Percentiles rank a stretch among this genome's conserved stretches.
These are phyloP conservation scores for Phyllotis vaccarum DNA, from an alignment of 2,797 vertebrate species.

Conservation along the genomic window DNA sequence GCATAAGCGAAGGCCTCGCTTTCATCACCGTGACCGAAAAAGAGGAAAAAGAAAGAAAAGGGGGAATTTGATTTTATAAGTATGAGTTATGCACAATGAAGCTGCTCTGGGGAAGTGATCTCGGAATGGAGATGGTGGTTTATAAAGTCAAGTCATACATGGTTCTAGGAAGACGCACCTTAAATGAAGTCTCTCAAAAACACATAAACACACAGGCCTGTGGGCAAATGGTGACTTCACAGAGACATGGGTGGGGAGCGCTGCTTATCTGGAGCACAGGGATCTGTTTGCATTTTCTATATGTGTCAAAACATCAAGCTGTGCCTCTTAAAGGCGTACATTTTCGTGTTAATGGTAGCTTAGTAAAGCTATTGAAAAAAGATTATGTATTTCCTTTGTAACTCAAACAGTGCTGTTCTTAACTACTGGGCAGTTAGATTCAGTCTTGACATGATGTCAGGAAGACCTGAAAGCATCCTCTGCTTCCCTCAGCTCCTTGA, in stretches of 20 bases:
- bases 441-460: not conserved
- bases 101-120: not conserved
- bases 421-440: not conserved
- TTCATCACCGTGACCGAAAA: not conserved
- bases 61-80: not conserved
- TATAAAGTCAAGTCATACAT: not conserved
- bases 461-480: rapidly evolving
- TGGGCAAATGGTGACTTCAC: not conserved
- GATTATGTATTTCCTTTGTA: not conserved
- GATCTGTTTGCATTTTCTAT: not conserved
- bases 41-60: not conserved
- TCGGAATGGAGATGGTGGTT: not conserved
- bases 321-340: not conserved
- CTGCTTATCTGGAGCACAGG: not conserved
- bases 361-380: not conserved
- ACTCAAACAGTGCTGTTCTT: not conserved
- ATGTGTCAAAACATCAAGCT: not conserved
- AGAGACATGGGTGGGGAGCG: too few relatives aligned
- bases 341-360: not conserved
- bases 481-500: not conserved
- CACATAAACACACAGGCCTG: not conserved
- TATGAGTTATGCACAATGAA: not conserved
- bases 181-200: not conserved
- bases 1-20: not conserved
- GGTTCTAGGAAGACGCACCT: not conserved